Percentiles rank a stretch among this genome's conserved stretches.
These are phyloP conservation scores for Orthonevra nobilis DNA, from an alignment of 2,888 invertebrate species.

Conservation along the genomic window DNA sequence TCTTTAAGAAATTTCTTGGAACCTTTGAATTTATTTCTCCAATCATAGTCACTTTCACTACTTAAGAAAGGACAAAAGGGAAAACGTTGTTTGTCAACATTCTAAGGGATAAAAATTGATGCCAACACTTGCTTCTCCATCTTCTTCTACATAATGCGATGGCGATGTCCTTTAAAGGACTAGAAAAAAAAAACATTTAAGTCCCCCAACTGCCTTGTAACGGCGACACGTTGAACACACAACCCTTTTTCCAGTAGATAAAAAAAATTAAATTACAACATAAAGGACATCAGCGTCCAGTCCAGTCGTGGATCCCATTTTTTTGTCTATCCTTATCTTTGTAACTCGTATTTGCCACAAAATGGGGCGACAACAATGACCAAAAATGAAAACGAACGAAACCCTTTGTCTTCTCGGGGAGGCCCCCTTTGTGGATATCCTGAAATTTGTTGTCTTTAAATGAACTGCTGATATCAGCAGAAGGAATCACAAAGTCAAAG, in stretches of 20 bases:
- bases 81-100: not conserved
- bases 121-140: conserved; percentile 27
- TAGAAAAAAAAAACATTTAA: conserved; percentile 6
- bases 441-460: conserved; percentile 44
- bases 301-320: not conserved
- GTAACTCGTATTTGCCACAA: conserved; percentile 9
- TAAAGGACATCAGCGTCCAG: not conserved
- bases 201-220: not conserved
- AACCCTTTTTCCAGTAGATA: conserved; percentile 3
- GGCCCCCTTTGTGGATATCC: conserved; percentile 6
- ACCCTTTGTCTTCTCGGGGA: conserved; percentile 11
- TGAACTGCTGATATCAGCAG: conserved; percentile 49
- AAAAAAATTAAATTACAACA: not conserved
- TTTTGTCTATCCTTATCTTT: not conserved
- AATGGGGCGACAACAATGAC: conserved; percentile 31
- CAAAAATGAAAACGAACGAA: conserved; percentile 27
- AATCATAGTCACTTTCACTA: too few species aligned
- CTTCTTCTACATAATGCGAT: not conserved
- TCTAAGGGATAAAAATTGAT: not conserved
- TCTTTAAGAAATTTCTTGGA: too few species aligned
- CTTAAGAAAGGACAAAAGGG: too few species aligned
- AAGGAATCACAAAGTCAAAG: conserved; percentile 27
- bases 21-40: too few species aligned
- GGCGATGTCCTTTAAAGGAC: not conserved
- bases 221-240: not conserved